These are phyloP conservation scores for Phrynosoma platyrhinos DNA, from an alignment of 2,113 vertebrate genomes.

Conservation along the genomic window DNA sequence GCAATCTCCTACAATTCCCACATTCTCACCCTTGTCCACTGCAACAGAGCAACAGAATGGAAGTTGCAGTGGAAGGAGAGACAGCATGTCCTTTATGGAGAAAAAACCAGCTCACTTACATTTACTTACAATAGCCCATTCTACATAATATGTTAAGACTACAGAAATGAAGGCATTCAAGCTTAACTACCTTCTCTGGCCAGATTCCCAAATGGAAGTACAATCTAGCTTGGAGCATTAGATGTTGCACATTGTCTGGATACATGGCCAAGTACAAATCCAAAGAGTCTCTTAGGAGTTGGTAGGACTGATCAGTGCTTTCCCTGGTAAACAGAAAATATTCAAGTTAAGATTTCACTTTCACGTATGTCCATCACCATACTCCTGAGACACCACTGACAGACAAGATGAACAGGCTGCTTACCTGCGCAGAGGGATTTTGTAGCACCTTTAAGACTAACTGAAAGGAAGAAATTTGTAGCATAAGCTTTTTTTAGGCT, in stretches of 20 bases:
- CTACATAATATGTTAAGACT: constrained; percentile 4
- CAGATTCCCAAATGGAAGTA: constrained; percentile 99
- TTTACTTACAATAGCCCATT: background rate
- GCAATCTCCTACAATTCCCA: too few relatives aligned
- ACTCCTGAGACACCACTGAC: background rate
- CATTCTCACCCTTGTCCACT: too few relatives aligned
- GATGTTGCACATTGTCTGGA: constrained; percentile 96
- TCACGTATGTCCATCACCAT: background rate
- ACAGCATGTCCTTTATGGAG: background rate
- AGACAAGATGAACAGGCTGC: background rate
- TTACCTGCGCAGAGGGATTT: background rate
- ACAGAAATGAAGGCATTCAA: background rate
- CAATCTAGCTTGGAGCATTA: constrained; percentile 93
- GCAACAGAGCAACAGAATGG: too few relatives aligned
- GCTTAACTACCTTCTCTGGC: constrained; percentile 93
- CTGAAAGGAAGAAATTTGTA: too few relatives aligned
- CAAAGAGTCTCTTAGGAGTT: constrained; percentile 94
- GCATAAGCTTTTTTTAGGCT: too few relatives aligned
- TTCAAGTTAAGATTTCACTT: constrained; percentile 21
- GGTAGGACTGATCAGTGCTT: constrained; percentile 96
- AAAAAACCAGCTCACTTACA: background rate
- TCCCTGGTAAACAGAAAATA: constrained; percentile 80
- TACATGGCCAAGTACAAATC: constrained; percentile 98
- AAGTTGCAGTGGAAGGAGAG: background rate
- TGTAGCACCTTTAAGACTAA: too few relatives aligned